Percentiles rank a stretch among this genome's conserved stretches.
phyloP scores from a whole-genome alignment of 2,888 invertebrate species.

The Zhuqinia jingwanae region DNA sequence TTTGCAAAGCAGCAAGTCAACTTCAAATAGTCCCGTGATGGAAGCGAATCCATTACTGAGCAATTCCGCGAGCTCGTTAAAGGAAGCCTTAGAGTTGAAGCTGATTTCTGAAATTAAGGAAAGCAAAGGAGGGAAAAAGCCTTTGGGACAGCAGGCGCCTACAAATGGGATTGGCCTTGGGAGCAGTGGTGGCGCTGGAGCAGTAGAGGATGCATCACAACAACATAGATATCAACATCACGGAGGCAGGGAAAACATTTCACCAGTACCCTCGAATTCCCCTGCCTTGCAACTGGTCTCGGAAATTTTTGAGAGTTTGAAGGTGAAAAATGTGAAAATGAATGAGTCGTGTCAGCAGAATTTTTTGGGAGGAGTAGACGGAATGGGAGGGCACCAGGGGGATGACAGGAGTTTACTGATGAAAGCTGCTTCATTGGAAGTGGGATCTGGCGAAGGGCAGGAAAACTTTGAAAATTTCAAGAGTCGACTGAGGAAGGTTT shows the following conservation, averaged over 20 bases:
- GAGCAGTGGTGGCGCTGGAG: neutral
- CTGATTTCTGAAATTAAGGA: slow-evolving; percentile 92
- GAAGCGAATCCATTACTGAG: slow-evolving; percentile 77
- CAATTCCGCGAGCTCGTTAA: slow-evolving; percentile 82
- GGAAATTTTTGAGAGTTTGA: slow-evolving; percentile 92
- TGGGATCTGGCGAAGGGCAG: slow-evolving; percentile 29
- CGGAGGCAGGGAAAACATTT: slow-evolving; percentile 67
- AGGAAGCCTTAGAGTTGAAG: slow-evolving; percentile 91
- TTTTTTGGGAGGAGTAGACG: neutral
- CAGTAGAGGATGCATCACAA: too few species aligned
- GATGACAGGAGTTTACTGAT: slow-evolving; percentile 58
- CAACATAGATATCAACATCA: neutral
- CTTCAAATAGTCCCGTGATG: slow-evolving; percentile 77
- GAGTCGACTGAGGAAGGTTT: slow-evolving; percentile 89
- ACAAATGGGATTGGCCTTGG: slow-evolving; percentile 53
- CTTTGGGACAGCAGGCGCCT: slow-evolving; percentile 37
- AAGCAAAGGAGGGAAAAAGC: slow-evolving; percentile 80
- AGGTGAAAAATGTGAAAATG: slow-evolving; percentile 83
- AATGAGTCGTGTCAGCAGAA: slow-evolving; percentile 62
- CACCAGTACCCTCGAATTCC: slow-evolving; percentile 83
- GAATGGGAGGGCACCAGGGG: neutral
- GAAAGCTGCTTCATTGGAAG: slow-evolving; percentile 60
- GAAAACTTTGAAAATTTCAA: slow-evolving; percentile 84
- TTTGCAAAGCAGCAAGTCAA: slow-evolving; percentile 73
- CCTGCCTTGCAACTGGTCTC: slow-evolving; percentile 91